phyloP scores from a whole-genome alignment of 2,113 vertebrate species.

The Rhineura floridana region DNA sequence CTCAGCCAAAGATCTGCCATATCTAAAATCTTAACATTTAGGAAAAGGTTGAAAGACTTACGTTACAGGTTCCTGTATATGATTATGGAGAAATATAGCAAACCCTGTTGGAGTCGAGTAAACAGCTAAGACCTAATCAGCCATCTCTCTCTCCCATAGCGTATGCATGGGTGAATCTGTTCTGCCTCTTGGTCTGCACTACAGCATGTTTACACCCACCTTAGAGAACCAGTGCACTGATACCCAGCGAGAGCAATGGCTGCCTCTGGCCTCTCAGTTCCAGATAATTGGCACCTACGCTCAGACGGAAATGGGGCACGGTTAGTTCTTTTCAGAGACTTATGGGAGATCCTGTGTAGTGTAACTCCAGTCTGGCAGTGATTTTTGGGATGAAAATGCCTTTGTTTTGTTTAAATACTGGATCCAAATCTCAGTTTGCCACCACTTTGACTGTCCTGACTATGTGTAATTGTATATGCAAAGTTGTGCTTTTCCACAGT shows the following conservation, averaged over 20 bases:
- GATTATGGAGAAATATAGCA: slow-evolving; percentile 17
- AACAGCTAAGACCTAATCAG: slow-evolving; percentile 68
- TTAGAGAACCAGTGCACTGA: slow-evolving; percentile 83
- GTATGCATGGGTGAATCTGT: slow-evolving; percentile 64
- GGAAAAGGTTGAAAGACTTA: background rate
- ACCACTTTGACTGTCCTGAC: background rate
- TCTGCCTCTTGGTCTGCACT: slow-evolving; percentile 85
- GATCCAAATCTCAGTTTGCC: background rate
- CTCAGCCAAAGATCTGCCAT: too few relatives aligned
- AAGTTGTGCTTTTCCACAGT: slow-evolving; percentile 9
- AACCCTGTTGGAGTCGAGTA: slow-evolving; percentile 14
- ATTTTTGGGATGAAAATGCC: slow-evolving; percentile 34
- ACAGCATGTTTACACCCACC: slow-evolving; percentile 90
- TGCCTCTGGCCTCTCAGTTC: slow-evolving; percentile 77
- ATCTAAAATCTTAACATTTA: slow-evolving; percentile 8
- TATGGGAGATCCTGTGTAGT: slow-evolving; percentile 61
- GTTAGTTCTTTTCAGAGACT: slow-evolving; percentile 86
- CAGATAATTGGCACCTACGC: slow-evolving; percentile 92
- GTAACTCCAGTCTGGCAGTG: slow-evolving; percentile 37
- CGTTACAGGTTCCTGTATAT: background rate
- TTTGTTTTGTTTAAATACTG: too few relatives aligned
- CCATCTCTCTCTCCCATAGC: slow-evolving; percentile 81
- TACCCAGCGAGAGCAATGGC: slow-evolving; percentile 90
- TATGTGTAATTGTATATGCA: background rate
- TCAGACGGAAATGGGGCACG: slow-evolving; percentile 96